Evolutionary conservation across 2,113 vertebrate species (phyloP).

Genomic region (Alces alces): DNA sequence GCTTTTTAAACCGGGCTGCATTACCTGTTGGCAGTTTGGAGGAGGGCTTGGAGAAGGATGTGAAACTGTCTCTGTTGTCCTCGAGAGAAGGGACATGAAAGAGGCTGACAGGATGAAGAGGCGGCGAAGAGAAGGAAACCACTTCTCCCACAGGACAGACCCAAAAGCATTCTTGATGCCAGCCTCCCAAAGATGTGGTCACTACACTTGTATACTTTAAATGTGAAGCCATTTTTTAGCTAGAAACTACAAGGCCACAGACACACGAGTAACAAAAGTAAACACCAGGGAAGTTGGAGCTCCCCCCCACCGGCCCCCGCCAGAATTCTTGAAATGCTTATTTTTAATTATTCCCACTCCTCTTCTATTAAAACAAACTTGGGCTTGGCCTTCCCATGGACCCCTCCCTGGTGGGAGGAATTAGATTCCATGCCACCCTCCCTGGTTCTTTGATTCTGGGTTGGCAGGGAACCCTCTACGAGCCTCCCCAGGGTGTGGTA

Average conservation of each 20-base stretch:
- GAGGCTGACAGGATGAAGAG: neutral
- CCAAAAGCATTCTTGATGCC: neutral
- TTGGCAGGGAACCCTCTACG: neutral
- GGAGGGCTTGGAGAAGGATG: neutral
- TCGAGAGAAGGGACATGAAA: neutral
- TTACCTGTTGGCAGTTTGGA: neutral
- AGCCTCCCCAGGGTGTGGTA: accelerated
- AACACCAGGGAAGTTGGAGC: neutral
- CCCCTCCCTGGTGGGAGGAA: neutral
- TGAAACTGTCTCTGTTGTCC: neutral
- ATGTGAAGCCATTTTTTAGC: neutral
- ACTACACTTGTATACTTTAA: neutral
- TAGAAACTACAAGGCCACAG: neutral
- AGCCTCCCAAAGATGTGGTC: neutral
- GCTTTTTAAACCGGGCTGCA: neutral
- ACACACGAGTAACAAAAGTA: neutral
- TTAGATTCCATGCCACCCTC: neutral
- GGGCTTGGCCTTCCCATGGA: neutral
- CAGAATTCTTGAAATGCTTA: neutral
- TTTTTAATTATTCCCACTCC: neutral
- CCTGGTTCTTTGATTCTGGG: neutral
- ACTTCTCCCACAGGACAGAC: neutral
- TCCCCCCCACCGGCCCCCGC: neutral
- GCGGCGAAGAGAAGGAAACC: neutral
- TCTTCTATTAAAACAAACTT: neutral